phyloP scores from a whole-genome alignment of 1,140 invertebrate species.

The Bombus difficillimus region DNA sequence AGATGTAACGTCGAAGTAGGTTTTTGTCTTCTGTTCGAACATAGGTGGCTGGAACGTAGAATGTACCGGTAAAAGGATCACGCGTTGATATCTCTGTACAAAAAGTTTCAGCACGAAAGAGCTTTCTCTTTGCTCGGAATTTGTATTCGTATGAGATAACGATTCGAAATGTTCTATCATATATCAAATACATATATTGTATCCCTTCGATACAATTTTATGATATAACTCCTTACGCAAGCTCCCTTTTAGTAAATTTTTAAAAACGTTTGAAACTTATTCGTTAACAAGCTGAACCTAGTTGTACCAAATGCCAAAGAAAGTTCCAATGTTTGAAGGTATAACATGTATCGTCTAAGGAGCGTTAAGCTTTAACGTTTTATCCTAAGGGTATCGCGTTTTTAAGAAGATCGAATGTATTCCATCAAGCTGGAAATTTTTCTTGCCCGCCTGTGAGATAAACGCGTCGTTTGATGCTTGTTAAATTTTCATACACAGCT shows the following conservation, averaged over 20 bases:
- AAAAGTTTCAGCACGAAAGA: too few species aligned
- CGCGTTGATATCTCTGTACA: not conserved
- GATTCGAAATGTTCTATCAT: too few species aligned
- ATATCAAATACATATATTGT: too few species aligned
- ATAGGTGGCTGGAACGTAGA: not conserved
- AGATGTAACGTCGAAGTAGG: not conserved
- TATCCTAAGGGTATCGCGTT: not conserved
- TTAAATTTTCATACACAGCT: conserved; percentile 10
- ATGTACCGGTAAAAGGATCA: not conserved
- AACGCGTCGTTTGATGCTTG: not conserved
- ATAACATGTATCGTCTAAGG: not conserved
- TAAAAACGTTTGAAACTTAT: too few species aligned
- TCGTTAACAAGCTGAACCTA: too few species aligned
- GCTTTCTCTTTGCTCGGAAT: too few species aligned
- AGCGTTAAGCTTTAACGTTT: not conserved
- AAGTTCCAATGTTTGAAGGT: too few species aligned
- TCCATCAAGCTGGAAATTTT: not conserved
- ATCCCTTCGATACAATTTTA: too few species aligned
- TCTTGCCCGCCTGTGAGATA: not conserved
- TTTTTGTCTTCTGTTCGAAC: not conserved
- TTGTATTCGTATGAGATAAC: too few species aligned
- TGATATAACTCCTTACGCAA: too few species aligned
- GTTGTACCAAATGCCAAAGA: too few species aligned
- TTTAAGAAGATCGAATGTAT: not conserved
- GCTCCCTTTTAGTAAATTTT: too few species aligned